Base-by-base conservation (phyloP, 2,797 vertebrate species). In the Brachyalestes nurse region DNA sequence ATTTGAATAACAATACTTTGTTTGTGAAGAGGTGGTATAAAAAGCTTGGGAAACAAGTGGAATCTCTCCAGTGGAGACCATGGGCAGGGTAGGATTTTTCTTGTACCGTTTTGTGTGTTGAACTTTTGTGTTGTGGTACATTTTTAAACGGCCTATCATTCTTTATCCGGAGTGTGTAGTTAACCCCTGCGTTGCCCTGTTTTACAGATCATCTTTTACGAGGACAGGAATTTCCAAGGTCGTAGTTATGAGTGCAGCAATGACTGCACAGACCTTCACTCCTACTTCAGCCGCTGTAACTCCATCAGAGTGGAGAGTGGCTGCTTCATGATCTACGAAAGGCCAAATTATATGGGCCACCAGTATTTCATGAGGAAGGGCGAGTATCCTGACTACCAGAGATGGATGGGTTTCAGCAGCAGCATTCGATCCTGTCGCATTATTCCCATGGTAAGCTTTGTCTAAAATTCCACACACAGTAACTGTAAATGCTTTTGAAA, bases 1-100 rank as follows among this genome's bases (percentile, higher is more conserved):
- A 94, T 95, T 94, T 95, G 89, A 94, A 94, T 95, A 91, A 95
- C 93, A 95, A 95, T 92, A 82, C 90, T 89, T 91, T 93, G 92
- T 93, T 95, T 95, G 94, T 94, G 75, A 84, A 90, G 88, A 88
- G 91, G 87, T 84, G 70, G 89, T 93, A 95, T 95, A 95, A 93
- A 95, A 94, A 93, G 91, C 90, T 90, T 88, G 89, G 93, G 91
- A 94, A 94, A 91, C 92, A 93, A 92, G 92, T 90, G 91, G 91
- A 93, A 90, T 90, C 92, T 92, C 93, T 94, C 91, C 92, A 95
- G 89, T 88, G 81, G 92, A 92, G 92, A 94, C 91, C 92, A 95
- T 95, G 94, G 94, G 94, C 84, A 95, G 93, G 93, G 94, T 95
- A 87, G 87, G 94, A 90, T 42, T 91, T 89, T 88, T 88, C 34